Evolutionary conservation across 2,888 invertebrate genomes (phyloP), one percentile per base, ranked within the genome.

Genomic region (Rhingia rostrata): DNA sequence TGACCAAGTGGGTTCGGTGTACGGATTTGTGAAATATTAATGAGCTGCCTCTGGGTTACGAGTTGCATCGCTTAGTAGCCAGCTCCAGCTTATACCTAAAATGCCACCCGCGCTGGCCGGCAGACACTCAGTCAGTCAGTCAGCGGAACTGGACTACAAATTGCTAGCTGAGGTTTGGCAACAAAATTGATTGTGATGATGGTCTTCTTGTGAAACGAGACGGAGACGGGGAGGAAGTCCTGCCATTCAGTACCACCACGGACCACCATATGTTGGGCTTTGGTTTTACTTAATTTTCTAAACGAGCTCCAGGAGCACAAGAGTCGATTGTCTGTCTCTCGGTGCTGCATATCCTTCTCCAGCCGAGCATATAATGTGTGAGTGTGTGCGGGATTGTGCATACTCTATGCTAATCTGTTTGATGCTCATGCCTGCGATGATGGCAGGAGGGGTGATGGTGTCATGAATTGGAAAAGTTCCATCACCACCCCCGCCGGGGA

Each of bases 151-250:
- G 45, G 22, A 45, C 74, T 84, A 61, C 74, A 80, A 84, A 84
- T 80, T 84, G 66, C 74, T 70, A 80, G 54, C 74, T 84, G 80
- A 80, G 84, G 84, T 84, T 84, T 80, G 73, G 84, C 84, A 74
- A 64, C 79, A 64, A 80, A 84, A 80, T 79, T 84, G 84, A 84
- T 79, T 84, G 84, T 80, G 84, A 84, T 84, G 84, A 74, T 84
- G 79, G 73, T 64, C 54, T 66, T 49, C 72, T 60, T 54, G 35
- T 64, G 37, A 58, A 39, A 10, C 12, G 14, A n/a, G 22, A 6
- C 0, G n/a, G 9, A 6, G 47, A 30, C 30, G 10, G 39, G 10
- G 39, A n/a, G 47, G 10, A 32, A 39, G 33, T 47, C 10, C n/a
- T 32, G 10, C 37, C n/a, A 12, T 22, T 22, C 22, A 22, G 22